A percentile compares a stretch with the other conserved stretches of the same genome.
Conservation (phyloP, 2,888 invertebrate species). For the Hemicrepidius hirtus region DNA sequence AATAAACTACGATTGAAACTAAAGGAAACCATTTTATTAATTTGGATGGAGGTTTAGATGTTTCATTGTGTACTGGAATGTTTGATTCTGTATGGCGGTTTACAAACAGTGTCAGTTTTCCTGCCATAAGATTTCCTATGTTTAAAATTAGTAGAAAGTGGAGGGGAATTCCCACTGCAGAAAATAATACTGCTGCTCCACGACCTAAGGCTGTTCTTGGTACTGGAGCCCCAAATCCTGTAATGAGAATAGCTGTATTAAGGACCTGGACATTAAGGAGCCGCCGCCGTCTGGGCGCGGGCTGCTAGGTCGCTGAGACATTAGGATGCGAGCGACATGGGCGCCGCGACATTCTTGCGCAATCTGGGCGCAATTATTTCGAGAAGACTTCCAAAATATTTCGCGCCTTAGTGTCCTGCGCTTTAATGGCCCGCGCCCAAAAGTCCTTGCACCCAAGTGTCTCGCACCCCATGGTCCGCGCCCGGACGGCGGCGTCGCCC, state of each 20-base stretch:
- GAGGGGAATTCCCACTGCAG: conserved; percentile 79
- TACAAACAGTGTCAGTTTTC: conserved; percentile 72
- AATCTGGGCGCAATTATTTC: too few relatives aligned
- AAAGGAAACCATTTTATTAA: conserved; percentile 72
- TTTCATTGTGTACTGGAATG: conserved; percentile 45
- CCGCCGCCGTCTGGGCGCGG: too few relatives aligned
- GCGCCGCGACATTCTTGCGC: too few relatives aligned
- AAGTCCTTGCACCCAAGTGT: too few relatives aligned
- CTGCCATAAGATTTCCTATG: conserved; percentile 73
- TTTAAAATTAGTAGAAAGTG: conserved; percentile 79
- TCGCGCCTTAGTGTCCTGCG: too few relatives aligned
- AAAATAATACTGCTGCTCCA: conserved; percentile 78
- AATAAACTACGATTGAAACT: conserved; percentile 74
- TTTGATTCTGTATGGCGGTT: conserved; percentile 53
- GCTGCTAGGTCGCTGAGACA: too few relatives aligned
- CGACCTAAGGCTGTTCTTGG: conserved; percentile 80
- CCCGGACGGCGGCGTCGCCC: too few relatives aligned
- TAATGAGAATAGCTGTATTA: conserved; percentile 28
- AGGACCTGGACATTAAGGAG: too few relatives aligned
- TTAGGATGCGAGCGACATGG: too few relatives aligned
- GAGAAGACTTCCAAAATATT: too few relatives aligned
- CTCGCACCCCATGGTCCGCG: too few relatives aligned
- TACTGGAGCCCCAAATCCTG: conserved; percentile 84
- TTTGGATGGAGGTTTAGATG: conserved; percentile 55
- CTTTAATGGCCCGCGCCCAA: too few relatives aligned